Base-by-base conservation (phyloP, 2,888 invertebrate genomes). In the Hesperia comma region DNA sequence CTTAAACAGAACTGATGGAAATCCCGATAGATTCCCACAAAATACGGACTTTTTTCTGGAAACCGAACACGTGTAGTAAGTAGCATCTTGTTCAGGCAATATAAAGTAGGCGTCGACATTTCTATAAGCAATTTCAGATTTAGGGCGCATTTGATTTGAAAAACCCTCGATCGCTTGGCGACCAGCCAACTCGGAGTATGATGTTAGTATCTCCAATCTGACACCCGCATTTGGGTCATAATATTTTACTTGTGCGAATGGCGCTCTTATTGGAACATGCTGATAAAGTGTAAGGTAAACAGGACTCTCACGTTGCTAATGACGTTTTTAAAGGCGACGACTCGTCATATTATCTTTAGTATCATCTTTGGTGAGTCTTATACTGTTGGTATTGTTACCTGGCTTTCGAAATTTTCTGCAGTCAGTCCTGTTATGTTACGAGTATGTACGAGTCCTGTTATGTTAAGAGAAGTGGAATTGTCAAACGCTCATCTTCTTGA, bases 141-240 rank as follows among this genome's bases (percentile, higher is more conserved):
- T 75, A 69, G 75, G 72, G 64, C 72, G 70, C 72, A 73, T 66
- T 66, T 70, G 69, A 71, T 73, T 70, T 67, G 69, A 71, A 72
- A 72, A 73, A 71, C 71, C 69, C 67, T 69, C 69, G 71, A 72
- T 69, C 68, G 61, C 69, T 46, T 73, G 74, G 75, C 75, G 21
- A 21, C 61, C 40, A 41, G 70, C 75, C 75, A 74, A 69, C 58
- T 69, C 71, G 68, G 66, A 69, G 66, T 70, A 70, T 70, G 68
- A 71, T 66, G 71, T 71, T 70, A 67, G 68, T 70, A 71, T 69
- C 71, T 69, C 63, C 54, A 63, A 67, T 64, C 71, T 75, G 74
- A 75, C 70, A 72, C 70, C 64, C 72, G 69, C 70, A 73, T 77
- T 73, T 74, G 67, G 75, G 74, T 77, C 74, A 74, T 74, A 74